phyloP scores from a whole-genome alignment of 2,888 invertebrate species.

The Norana najaformis region DNA sequence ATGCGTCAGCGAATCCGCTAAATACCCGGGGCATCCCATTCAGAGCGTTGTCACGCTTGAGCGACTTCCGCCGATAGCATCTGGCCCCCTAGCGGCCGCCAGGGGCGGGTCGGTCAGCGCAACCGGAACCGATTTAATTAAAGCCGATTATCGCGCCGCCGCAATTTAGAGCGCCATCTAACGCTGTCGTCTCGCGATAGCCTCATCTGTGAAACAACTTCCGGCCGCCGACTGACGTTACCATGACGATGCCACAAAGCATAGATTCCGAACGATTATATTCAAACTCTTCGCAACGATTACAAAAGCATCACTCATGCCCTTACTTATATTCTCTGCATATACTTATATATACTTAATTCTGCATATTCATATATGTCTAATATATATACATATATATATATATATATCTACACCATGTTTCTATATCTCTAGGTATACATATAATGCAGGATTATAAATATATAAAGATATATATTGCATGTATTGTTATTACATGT shows the following conservation, averaged over 20 bases:
- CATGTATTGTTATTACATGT: neutral
- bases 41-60: neutral
- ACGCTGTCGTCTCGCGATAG: neutral
- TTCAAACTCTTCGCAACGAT: neutral
- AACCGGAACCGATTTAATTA: conserved; percentile 24
- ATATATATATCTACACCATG: neutral
- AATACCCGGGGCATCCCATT: conserved; percentile 1
- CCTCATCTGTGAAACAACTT: conserved; percentile 13
- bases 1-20: neutral
- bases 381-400: neutral
- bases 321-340: too few relatives aligned
- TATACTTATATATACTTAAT: too few relatives aligned
- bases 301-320: neutral
- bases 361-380: too few relatives aligned
- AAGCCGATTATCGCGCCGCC: conserved; percentile 15
- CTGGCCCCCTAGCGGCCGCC: conserved; percentile 3
- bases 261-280: neutral
- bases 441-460: neutral
- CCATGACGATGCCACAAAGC: neutral
- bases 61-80: neutral
- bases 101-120: neutral
- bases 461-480: neutral
- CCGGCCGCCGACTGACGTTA: neutral
- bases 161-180: conserved; percentile 6
- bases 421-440: too few relatives aligned